Base-by-base conservation (phyloP, 2,888 invertebrate species). In the Polydrusus cervinus region DNA sequence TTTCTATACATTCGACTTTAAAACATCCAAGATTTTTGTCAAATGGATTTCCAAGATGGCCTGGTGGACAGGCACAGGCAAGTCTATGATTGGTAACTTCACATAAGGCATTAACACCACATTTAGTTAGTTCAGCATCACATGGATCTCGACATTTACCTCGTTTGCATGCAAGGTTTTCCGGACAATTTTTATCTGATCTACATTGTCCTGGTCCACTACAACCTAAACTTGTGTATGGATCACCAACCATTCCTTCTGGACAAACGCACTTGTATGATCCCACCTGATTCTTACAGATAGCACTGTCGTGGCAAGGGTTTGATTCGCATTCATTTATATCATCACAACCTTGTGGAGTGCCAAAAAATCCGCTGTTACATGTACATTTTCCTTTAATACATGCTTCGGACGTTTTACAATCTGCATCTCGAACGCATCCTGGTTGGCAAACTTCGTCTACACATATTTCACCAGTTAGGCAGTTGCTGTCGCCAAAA, bases 401-500 rank as follows among this genome's bases (percentile, higher is more conserved):
- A 83, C 96, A 96, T n/a, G 93, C 87, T 87, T 97, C 94, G 77
- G 94, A 93, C 49, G 90, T 88, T 57, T 92, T 90, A 83, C 97
- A 97, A 82, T 97, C 96, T 1, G 92, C 90, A 84, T 95, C 95
- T 0, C 91, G 90, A 75, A 93, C 92, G 84, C 97, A 97, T 7
- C 97, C 97, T 2, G 93, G 90, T 82, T 93, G 91, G 83, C 97
- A 97, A 51, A 92, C 90, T 67, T 96, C 96, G 78, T 89, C 88
- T 76, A 92, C 91, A 81, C 97, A 97, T 74, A 97, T 92, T 88
- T 97, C 97, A 62, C 97, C 97, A 1, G 95, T 93, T 81, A 96
- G 89, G 82, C 97, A 97, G 84, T 97, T 97, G 83, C 94, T 95
- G 84, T 96, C 96, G 10, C 94, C 93, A 84, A 95, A 96, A 85